phyloP scores from a whole-genome alignment of 2,113 vertebrate species.

The Butastur rufipennis region DNA sequence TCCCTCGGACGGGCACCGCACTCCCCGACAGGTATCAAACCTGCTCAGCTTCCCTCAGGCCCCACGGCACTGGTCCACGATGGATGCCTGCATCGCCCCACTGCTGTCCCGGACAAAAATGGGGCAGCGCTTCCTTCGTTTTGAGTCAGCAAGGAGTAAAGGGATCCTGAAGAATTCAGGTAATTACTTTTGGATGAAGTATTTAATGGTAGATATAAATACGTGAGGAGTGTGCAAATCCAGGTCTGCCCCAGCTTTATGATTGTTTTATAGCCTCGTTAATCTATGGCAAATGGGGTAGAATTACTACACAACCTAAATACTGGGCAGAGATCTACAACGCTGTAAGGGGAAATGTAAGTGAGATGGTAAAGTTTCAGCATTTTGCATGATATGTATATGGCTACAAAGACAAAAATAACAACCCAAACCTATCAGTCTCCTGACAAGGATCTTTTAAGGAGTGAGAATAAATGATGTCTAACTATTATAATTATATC shows the following conservation, averaged over 20 bases:
- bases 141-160: neutral
- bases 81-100: neutral
- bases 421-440: neutral
- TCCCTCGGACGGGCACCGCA: neutral
- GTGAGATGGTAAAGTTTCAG: constrained; percentile 9
- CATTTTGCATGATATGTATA: neutral
- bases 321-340: neutral
- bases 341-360: neutral
- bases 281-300: constrained; percentile 30
- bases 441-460: neutral
- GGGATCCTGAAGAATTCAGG: neutral
- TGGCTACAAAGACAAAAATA: neutral
- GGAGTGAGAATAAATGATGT: neutral
- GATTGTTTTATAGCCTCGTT: constrained; percentile 44
- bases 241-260: constrained; percentile 6
- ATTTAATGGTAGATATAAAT: constrained; percentile 15
- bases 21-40: neutral
- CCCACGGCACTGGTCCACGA: fast-evolving
- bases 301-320: constrained; percentile 18
- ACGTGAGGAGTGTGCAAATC: neutral
- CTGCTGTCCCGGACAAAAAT: neutral
- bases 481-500: constrained; percentile 30
- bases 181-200: constrained; percentile 26
- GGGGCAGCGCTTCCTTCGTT: neutral
- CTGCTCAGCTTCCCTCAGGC: neutral